Base-by-base conservation (phyloP, 2,888 invertebrate genomes). In the Cerceris rybyensis region DNA sequence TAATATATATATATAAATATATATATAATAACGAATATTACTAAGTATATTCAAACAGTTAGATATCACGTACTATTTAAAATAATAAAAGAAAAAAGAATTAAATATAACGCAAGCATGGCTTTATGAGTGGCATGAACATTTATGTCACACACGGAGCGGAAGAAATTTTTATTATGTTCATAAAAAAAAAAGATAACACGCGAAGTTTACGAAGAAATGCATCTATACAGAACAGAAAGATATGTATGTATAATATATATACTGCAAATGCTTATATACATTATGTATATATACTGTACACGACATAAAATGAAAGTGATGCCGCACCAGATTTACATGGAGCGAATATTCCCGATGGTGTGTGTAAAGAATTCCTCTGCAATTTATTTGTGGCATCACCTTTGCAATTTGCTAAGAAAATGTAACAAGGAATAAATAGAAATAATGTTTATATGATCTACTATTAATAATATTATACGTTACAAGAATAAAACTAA, bases 401-500 rank as follows among this genome's bases (percentile, higher is more conserved):
- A 78, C 75, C 79, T 83, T 85, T 86, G 82, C 74, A 77, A 83
- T 78, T 80, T 84, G 78, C 86, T 84, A 83, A 82, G 75, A 78
- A 78, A 76, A 75, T 80, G 68, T 86, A 84, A 86, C 84, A 80
- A 82, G 87, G 80, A 90, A 88, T 88, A 88, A 89, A 89, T 90
- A 90, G 90, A 90, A 85, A 88, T 90, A 91, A 91, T 90, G 91
- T 91, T 92, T 91, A 90, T 91, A 91, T 91, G 89, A 88, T 90
- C 90, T 89, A 91, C 88, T 90, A 91, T 87, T 78, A 89, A 87
- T 84, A 82, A 84, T 87, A 90, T 86, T 89, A 88, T 90, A 88
- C 83, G 89, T 90, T 90, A 89, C 76, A 78, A 87, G 83, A 84
- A 75, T 90, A 89, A 88, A 89, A 90, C 88, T 89, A 91, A 88